Evolutionary conservation across 1,140 invertebrate genomes (phyloP).

Genomic region (Piezodorus guildinii): DNA sequence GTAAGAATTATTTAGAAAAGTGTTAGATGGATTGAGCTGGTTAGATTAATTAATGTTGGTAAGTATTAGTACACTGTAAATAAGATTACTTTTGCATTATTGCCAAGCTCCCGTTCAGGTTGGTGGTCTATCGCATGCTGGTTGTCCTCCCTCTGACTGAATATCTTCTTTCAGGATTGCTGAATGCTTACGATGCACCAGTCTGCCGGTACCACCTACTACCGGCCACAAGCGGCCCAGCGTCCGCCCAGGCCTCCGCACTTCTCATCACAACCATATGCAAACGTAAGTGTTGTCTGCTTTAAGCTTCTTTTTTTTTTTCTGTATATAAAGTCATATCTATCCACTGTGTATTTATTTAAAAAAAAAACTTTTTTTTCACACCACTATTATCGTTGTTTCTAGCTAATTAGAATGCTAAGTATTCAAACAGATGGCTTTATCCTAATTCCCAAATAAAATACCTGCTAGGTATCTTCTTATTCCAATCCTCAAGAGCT

Average conservation of each 20-base stretch:
- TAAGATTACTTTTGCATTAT: background rate
- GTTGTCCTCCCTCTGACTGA: background rate
- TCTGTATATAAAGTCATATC: background rate
- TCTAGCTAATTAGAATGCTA: no score
- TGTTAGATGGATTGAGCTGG: background rate
- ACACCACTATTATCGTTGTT: no score
- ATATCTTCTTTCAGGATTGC: slow-evolving; percentile 6
- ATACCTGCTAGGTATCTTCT: no score
- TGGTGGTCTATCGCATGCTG: background rate
- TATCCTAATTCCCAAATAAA: no score
- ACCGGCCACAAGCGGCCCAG: slow-evolving; percentile 3
- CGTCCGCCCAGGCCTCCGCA: slow-evolving; percentile 6
- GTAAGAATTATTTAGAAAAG: background rate
- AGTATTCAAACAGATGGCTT: no score
- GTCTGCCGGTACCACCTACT: slow-evolving; percentile 12
- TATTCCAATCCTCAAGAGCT: no score
- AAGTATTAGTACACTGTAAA: background rate
- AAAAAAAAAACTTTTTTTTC: no score
- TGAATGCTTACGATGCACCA: slow-evolving; percentile 16
- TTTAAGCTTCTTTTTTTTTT: background rate
- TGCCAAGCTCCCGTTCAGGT: background rate
- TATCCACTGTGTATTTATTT: no score
- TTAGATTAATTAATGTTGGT: background rate
- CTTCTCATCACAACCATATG: slow-evolving; percentile 1
- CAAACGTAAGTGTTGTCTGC: slow-evolving; percentile 8